These are phyloP conservation scores for Lepidonotus clava DNA, from an alignment of 2,888 invertebrate species.

Conservation along the genomic window DNA sequence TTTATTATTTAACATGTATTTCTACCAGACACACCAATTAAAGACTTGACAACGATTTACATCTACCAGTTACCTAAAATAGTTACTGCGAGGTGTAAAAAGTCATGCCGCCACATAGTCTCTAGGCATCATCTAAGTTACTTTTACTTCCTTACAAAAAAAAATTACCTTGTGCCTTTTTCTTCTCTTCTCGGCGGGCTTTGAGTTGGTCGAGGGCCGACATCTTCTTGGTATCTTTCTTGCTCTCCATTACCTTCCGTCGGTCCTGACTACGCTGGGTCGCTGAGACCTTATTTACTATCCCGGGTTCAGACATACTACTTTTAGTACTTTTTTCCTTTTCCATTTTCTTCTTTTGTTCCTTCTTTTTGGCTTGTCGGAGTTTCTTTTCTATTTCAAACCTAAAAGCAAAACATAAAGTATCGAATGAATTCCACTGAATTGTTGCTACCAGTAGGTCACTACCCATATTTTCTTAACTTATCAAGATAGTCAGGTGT, in stretches of 20 bases:
- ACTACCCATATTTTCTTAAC: too few relatives aligned
- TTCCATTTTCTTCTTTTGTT: slow-evolving; percentile 82
- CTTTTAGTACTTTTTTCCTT: slow-evolving; percentile 48
- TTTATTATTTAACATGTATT: too few relatives aligned
- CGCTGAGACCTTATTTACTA: slow-evolving; percentile 64
- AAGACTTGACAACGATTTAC: too few relatives aligned
- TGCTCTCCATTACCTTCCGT: slow-evolving; percentile 94
- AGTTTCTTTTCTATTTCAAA: slow-evolving; percentile 97
- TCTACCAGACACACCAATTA: too few relatives aligned
- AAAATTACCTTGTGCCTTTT: slow-evolving; percentile 81
- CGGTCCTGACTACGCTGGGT: slow-evolving; percentile 87
- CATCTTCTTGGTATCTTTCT: slow-evolving; percentile 89
- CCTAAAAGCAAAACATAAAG: slow-evolving; percentile 80
- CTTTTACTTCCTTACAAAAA: too few relatives aligned
- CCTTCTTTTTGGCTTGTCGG: slow-evolving; percentile 89
- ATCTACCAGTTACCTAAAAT: too few relatives aligned
- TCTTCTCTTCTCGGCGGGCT: slow-evolving; percentile 94
- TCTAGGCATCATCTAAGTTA: too few relatives aligned
- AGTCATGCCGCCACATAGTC: too few relatives aligned
- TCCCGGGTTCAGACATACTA: slow-evolving; percentile 55
- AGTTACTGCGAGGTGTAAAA: too few relatives aligned
- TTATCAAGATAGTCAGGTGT: too few relatives aligned
- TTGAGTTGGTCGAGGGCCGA: slow-evolving; percentile 96
- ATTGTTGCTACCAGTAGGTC: too few relatives aligned
- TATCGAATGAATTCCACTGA: neutral